Evolutionary conservation across 2,888 invertebrate genomes (phyloP), one percentile per base, ranked within the genome.

Genomic region (Smittia sp.): DNA sequence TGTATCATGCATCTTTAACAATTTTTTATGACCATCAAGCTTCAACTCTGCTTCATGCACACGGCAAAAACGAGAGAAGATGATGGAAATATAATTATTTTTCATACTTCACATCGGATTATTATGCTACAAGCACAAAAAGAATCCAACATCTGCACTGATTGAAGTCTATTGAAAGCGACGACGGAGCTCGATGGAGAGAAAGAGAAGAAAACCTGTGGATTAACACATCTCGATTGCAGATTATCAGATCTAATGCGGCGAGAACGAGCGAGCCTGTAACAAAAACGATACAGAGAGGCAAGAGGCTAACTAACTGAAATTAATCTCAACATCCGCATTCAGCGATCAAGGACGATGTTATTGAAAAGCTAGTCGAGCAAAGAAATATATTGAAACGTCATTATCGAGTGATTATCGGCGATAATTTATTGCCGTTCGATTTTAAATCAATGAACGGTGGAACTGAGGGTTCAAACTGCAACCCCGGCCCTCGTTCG

Each of bases 331-430:
- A 24, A 70, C 22, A 70, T 70, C 70, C 70, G 70, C 70, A 70
- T 70, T 70, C 27, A 54, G 52, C 32, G 52, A 70, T 70, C 54
- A 70, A 70, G 54, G 70, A 70, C 54, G 25, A 32, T 46, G 15
- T 20, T 25, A 65, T 27, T 38, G 66, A 67, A 67, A 67, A 38
- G 18, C 1, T 27, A 13, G 27, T 15, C n/a, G 27, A 15, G 39
- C n/a, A 11, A 1, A 46, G 1, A 68, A 46, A 70, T 70, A 54
- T 54, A 70, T 70, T 46, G 70, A 70, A 70, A 70, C 58, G 70
- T 70, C 70, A 70, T 70, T 70, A 70, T 70, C 70, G 70, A 70
- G 70, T 70, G 70, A 70, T 70, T 70, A 70, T 70, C 70, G 70
- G 24, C 54, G 54, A 32, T 70, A 70, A 70, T 70, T 70, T 70